Evolutionary conservation across 2,797 vertebrate species (phyloP).

Genomic region (Chloroceryle amazona): DNA sequence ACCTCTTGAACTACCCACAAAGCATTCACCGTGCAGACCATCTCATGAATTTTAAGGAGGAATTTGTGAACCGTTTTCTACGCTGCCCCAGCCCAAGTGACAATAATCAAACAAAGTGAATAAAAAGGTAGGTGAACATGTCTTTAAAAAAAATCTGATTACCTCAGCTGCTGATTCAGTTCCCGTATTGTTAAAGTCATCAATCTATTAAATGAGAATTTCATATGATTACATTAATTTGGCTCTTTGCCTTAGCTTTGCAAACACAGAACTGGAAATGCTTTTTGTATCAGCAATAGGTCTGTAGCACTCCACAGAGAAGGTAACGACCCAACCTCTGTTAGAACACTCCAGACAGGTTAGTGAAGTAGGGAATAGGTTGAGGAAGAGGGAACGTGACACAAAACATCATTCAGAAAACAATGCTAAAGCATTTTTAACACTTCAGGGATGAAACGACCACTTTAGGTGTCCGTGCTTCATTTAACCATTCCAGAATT

Average conservation of each 20-base stretch:
- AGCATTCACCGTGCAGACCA: not conserved
- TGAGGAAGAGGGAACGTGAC: not conserved
- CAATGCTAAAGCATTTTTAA: not conserved
- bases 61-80: not conserved
- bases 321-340: not conserved
- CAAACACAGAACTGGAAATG: slow-evolving; percentile 76
- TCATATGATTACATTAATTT: slow-evolving; percentile 82
- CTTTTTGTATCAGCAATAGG: slow-evolving; percentile 53
- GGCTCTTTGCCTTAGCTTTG: slow-evolving; percentile 76
- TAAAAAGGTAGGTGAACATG: slow-evolving; percentile 75
- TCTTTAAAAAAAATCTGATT: slow-evolving; percentile 81
- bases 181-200: slow-evolving; percentile 86
- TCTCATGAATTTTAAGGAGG: not conserved
- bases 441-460: not conserved
- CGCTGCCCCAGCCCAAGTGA: slow-evolving; percentile 45
- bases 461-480: not conserved
- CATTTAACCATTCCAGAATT: not conserved
- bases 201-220: slow-evolving; percentile 90
- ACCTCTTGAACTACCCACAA: not conserved
- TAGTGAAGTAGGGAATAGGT: not conserved
- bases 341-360: not conserved
- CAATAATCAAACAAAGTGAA: slow-evolving; percentile 63
- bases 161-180: slow-evolving; percentile 86
- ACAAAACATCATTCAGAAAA: not conserved
- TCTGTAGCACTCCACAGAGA: slow-evolving; percentile 10